Conservation (phyloP, 1,140 invertebrate genomes). For the Acromyrmex charruanus region DNA sequence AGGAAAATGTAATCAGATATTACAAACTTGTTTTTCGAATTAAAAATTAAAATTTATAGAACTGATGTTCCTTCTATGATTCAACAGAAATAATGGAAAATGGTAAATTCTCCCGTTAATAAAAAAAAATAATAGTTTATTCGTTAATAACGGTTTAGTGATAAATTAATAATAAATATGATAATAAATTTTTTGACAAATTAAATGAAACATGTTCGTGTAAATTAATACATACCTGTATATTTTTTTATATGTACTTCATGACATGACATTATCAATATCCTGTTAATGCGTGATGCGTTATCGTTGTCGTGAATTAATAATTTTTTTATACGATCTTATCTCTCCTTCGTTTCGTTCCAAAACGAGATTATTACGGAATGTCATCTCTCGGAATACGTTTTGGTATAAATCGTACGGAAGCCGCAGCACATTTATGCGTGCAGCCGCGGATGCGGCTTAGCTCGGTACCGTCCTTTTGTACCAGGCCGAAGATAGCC, state of each 20-base stretch:
- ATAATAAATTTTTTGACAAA: neutral
- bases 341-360: slow-evolving; percentile 6
- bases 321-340: neutral
- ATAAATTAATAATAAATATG: neutral
- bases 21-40: too few species aligned
- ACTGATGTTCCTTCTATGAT: too few species aligned
- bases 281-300: slow-evolving; percentile 17
- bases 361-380: slow-evolving; percentile 28
- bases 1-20: too few species aligned
- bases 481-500: slow-evolving; percentile 67
- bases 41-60: too few species aligned
- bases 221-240: neutral
- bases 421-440: neutral
- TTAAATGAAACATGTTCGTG: neutral
- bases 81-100: too few species aligned
- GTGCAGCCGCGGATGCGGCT: slow-evolving; percentile 14
- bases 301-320: slow-evolving; percentile 14
- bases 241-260: neutral
- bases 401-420: slow-evolving; percentile 12
- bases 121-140: neutral
- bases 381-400: slow-evolving; percentile 52
- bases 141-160: neutral
- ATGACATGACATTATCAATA: slow-evolving; percentile 31
- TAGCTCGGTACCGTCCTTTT: slow-evolving; percentile 50
- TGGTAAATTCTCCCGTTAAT: too few species aligned